Percentiles rank a stretch among this genome's conserved stretches.
These are phyloP conservation scores for Epinotia nisella DNA, from an alignment of 2,888 invertebrate species.

Conservation along the genomic window DNA sequence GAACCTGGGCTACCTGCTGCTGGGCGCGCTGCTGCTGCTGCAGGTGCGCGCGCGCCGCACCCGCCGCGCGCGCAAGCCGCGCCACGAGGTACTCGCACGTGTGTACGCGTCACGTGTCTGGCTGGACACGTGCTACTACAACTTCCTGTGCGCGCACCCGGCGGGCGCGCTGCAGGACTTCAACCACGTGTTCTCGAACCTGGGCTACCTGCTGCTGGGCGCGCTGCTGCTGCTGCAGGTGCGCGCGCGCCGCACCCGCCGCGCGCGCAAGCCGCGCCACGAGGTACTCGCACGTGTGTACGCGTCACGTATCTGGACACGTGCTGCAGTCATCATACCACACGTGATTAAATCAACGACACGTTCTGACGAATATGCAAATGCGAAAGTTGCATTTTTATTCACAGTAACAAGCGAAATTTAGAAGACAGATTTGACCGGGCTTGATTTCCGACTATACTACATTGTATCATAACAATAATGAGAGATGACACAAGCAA, in stretches of 20 bases:
- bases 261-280: constrained; percentile 59
- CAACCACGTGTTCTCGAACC: constrained; percentile 94
- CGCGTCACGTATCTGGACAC: background rate
- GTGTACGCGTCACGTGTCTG: too few relatives aligned
- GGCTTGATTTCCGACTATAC: too few relatives aligned
- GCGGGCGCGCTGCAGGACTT: constrained; percentile 90
- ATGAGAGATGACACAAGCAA: too few relatives aligned
- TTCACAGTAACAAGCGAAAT: too few relatives aligned
- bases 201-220: constrained; percentile 93
- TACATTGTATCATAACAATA: too few relatives aligned
- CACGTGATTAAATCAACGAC: too few relatives aligned
- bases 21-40: constrained; percentile 91
- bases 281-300: constrained; percentile 58
- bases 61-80: constrained; percentile 57
- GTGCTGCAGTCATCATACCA: too few relatives aligned
- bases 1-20: constrained; percentile 92
- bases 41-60: constrained; percentile 82
- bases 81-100: constrained; percentile 59
- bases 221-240: constrained; percentile 90
- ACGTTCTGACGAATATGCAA: too few relatives aligned
- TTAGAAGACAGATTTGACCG: too few relatives aligned
- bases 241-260: constrained; percentile 61
- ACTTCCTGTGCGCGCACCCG: constrained; percentile 94
- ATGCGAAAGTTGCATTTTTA: too few relatives aligned
- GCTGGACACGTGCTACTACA: constrained; percentile 96